Percentiles rank a stretch among this genome's conserved stretches.
Conservation (phyloP, 2,113 vertebrate species). For the Sminthopsis crassicaudata region DNA sequence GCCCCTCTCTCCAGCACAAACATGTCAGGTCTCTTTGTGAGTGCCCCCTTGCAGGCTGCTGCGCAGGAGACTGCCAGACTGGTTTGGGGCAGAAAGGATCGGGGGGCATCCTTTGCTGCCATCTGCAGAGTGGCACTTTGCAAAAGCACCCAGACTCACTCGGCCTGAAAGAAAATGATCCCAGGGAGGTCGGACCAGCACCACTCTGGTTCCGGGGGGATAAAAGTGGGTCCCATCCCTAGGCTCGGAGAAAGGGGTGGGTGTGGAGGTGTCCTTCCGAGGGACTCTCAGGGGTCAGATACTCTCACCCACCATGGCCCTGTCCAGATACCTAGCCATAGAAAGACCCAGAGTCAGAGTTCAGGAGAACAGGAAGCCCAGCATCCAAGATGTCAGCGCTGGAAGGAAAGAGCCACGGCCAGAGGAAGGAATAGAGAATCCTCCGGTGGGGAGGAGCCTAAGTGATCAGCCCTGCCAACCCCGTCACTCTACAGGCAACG, state of each 20-base stretch:
- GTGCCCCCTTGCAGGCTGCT: slow-evolving; percentile 81
- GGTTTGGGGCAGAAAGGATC: slow-evolving; percentile 71
- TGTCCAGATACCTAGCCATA: not conserved
- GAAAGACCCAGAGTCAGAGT: not conserved
- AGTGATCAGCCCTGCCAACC: not conserved
- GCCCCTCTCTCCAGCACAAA: slow-evolving; percentile 79
- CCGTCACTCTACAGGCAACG: not conserved
- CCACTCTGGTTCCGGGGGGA: not conserved
- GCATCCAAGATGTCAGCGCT: not conserved
- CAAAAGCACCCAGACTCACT: not conserved
- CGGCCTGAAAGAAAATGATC: not conserved
- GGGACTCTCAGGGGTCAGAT: not conserved
- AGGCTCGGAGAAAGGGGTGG: not conserved
- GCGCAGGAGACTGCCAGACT: slow-evolving; percentile 72
- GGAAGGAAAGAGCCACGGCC: not conserved
- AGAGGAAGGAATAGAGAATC: not conserved
- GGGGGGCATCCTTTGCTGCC: slow-evolving; percentile 59
- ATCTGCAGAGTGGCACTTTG: not conserved
- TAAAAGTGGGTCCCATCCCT: not conserved
- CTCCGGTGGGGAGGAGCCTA: not conserved
- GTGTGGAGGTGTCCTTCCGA: not conserved
- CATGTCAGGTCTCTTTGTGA: slow-evolving; percentile 80
- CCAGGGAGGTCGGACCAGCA: not conserved
- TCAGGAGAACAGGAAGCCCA: not conserved
- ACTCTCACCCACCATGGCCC: not conserved